A percentile compares a stretch with the other conserved stretches of the same genome.
These are phyloP conservation scores for Listrodromus nycthemerus DNA, from an alignment of 2,888 invertebrate species.

Conservation along the genomic window DNA sequence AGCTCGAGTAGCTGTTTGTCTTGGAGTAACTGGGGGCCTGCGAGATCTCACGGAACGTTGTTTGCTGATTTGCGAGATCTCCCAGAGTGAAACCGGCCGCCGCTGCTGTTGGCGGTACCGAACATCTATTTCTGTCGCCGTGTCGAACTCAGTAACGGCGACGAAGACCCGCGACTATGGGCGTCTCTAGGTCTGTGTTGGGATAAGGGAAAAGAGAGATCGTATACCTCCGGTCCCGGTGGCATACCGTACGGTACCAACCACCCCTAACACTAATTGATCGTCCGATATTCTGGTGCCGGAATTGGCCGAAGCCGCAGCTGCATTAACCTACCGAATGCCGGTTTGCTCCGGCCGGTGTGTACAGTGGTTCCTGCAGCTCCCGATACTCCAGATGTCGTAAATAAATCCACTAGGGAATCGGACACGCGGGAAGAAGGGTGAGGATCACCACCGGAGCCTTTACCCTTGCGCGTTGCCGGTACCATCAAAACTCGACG, in stretches of 20 bases:
- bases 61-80: slow-evolving; percentile 11
- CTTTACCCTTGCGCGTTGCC: slow-evolving; percentile 40
- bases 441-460: slow-evolving; percentile 9
- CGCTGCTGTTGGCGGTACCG: background rate
- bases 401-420: slow-evolving; percentile 70
- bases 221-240: slow-evolving; percentile 14
- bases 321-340: slow-evolving; percentile 59
- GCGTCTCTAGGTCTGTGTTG: slow-evolving; percentile 26
- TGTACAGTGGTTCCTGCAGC: slow-evolving; percentile 26
- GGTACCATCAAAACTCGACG: slow-evolving; percentile 1
- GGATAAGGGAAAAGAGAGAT: slow-evolving; percentile 33
- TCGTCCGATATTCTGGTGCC: slow-evolving; percentile 59
- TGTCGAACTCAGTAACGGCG: slow-evolving; percentile 1
- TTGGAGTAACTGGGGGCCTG: background rate
- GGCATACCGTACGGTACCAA: slow-evolving; percentile 38
- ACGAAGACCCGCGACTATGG: background rate
- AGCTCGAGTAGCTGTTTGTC: slow-evolving; percentile 5
- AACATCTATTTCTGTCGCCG: slow-evolving; percentile 26
- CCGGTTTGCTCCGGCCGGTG: slow-evolving; percentile 11
- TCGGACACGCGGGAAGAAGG: slow-evolving; percentile 25
- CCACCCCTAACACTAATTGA: slow-evolving; percentile 58
- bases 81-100: slow-evolving; percentile 6
- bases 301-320: slow-evolving; percentile 51
- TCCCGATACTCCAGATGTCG: slow-evolving; percentile 45
- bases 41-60: background rate